These are phyloP conservation scores for Mylabris phalerata DNA, from an alignment of 1,140 invertebrate genomes.

Conservation along the genomic window DNA sequence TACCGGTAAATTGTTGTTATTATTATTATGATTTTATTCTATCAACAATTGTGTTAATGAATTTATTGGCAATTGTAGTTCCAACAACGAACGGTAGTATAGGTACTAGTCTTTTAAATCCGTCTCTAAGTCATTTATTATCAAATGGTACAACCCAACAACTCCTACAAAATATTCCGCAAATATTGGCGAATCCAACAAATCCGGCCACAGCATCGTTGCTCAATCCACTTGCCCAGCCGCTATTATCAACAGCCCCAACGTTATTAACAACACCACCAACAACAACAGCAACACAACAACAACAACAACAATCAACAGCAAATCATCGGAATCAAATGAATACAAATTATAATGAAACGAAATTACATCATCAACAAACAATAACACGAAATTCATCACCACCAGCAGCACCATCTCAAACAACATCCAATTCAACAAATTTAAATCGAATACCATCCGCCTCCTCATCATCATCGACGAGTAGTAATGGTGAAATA, in stretches of 20 bases:
- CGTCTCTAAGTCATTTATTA: slow-evolving; percentile 60
- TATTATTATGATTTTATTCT: neutral
- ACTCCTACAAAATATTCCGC: slow-evolving; percentile 57
- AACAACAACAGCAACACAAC: neutral
- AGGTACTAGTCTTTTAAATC: slow-evolving; percentile 50
- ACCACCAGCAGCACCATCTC: slow-evolving; percentile 31
- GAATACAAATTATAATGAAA: slow-evolving; percentile 33
- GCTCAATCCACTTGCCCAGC: slow-evolving; percentile 40
- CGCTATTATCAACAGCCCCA: slow-evolving; percentile 45
- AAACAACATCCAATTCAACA: slow-evolving; percentile 1
- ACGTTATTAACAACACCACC: slow-evolving; percentile 43
- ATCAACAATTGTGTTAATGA: neutral
- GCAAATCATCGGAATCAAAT: slow-evolving; percentile 15
- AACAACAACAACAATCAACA: slow-evolving; percentile 14
- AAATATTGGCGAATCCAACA: slow-evolving; percentile 43
- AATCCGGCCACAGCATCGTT: slow-evolving; percentile 36
- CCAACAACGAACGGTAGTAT: slow-evolving; percentile 44
- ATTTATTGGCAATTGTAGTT: neutral
- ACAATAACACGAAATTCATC: slow-evolving; percentile 32
- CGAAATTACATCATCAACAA: slow-evolving; percentile 10
- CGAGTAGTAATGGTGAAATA: slow-evolving; percentile 8
- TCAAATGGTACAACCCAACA: slow-evolving; percentile 59
- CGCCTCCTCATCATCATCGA: slow-evolving; percentile 38
- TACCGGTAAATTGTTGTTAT: slow-evolving; percentile 28
- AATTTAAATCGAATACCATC: neutral